A percentile compares a stretch with the other conserved stretches of the same genome.
phyloP scores from a whole-genome alignment of 2,797 vertebrate species.

The Anas capensis region DNA sequence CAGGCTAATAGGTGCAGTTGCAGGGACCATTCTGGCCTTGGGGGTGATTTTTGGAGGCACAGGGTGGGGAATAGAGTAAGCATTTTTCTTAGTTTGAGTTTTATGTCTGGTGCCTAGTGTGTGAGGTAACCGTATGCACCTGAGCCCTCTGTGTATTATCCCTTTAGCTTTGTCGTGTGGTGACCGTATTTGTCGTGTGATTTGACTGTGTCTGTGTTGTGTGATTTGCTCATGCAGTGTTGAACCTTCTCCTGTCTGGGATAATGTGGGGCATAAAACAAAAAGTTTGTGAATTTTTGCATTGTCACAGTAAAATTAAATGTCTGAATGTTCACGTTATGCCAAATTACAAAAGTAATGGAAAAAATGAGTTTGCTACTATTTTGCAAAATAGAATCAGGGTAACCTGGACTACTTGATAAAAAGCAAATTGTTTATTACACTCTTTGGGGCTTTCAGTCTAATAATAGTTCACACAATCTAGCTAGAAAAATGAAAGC shows the following conservation, averaged over 20 bases:
- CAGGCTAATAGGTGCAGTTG: slow-evolving; percentile 99
- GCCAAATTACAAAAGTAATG: slow-evolving; percentile 51
- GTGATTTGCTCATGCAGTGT: slow-evolving; percentile 90
- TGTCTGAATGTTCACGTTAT: slow-evolving; percentile 63
- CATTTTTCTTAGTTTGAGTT: slow-evolving; percentile 89
- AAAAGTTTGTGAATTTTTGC: slow-evolving; percentile 56
- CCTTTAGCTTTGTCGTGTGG: slow-evolving; percentile 88
- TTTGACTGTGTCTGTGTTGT: slow-evolving; percentile 89
- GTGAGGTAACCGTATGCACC: slow-evolving; percentile 86
- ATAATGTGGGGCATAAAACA: slow-evolving; percentile 92
- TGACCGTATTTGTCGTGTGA: slow-evolving; percentile 89
- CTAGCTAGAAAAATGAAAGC: background rate
- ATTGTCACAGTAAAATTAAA: slow-evolving; percentile 27
- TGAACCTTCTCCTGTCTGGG: slow-evolving; percentile 97
- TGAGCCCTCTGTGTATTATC: slow-evolving; percentile 86
- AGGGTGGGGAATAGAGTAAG: slow-evolving; percentile 99
- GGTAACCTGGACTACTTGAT: background rate
- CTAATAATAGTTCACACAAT: background rate
- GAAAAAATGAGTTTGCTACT: background rate
- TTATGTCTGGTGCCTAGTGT: slow-evolving; percentile 89
- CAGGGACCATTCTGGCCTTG: slow-evolving; percentile 99
- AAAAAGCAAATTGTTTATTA: slow-evolving; percentile 19
- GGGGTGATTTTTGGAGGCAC: slow-evolving; percentile 99
- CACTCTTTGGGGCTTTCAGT: background rate
- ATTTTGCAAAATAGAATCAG: background rate